A percentile compares a stretch with the other conserved stretches of the same genome.
These are phyloP conservation scores for Saccostrea echinata DNA, from an alignment of 1,140 invertebrate genomes.

Conservation along the genomic window DNA sequence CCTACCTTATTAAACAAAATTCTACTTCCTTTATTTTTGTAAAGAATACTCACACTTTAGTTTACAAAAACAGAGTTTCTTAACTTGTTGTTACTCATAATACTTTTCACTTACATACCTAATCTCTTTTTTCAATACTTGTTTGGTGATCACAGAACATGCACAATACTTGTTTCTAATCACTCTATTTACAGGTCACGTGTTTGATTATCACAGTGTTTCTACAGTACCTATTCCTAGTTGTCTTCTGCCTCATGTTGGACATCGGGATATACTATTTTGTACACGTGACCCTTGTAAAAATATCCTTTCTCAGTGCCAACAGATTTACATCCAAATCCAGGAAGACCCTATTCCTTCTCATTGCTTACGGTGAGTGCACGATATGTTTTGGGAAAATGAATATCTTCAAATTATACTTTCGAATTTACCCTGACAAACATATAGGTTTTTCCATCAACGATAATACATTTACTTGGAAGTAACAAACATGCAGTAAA, in stretches of 20 bases:
- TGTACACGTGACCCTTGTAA: slow-evolving; percentile 36
- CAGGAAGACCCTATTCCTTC: slow-evolving; percentile 25
- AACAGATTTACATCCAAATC: slow-evolving; percentile 37
- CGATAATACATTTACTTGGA: too few relatives aligned
- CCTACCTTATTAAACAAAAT: too few relatives aligned
- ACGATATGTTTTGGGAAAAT: neutral
- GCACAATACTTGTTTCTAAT: neutral
- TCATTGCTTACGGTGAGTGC: slow-evolving; percentile 31
- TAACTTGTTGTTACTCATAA: too few relatives aligned
- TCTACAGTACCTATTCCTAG: slow-evolving; percentile 44
- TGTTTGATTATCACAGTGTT: slow-evolving; percentile 39
- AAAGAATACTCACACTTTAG: too few relatives aligned
- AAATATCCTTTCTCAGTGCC: neutral
- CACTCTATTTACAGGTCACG: neutral
- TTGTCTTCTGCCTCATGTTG: slow-evolving; percentile 45
- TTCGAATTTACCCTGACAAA: too few relatives aligned
- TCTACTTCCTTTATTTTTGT: too few relatives aligned
- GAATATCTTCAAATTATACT: too few relatives aligned
- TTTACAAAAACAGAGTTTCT: too few relatives aligned
- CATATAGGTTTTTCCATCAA: too few relatives aligned
- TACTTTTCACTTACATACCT: neutral
- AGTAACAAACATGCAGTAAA: too few relatives aligned
- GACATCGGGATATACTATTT: slow-evolving; percentile 29
- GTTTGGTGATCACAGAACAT: neutral
- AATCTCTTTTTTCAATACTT: neutral